These are phyloP conservation scores for Carassius gibelio DNA, from an alignment of 2,113 vertebrate genomes.

Conservation along the genomic window DNA sequence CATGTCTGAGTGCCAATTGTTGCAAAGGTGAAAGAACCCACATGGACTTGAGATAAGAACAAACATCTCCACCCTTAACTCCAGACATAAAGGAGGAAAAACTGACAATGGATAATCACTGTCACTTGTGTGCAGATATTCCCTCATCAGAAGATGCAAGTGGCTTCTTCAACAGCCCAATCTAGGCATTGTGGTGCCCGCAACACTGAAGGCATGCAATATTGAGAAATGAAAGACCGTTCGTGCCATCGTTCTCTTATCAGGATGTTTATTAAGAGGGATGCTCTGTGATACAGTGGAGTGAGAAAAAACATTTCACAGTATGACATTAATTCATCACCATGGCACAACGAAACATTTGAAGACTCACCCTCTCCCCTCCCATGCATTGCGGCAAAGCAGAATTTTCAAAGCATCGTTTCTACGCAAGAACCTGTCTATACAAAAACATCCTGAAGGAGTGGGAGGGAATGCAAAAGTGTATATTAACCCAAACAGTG, in stretches of 20 bases:
- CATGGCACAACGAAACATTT: slow-evolving; percentile 61
- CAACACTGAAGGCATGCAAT: slow-evolving; percentile 29
- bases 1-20: slow-evolving; percentile 75
- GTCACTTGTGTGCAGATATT: slow-evolving; percentile 43
- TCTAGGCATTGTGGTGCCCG: slow-evolving; percentile 27
- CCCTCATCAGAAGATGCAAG: slow-evolving; percentile 46
- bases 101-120: slow-evolving; percentile 58
- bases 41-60: slow-evolving; percentile 59
- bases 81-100: slow-evolving; percentile 24
- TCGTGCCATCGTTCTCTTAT: slow-evolving; percentile 63
- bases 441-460: slow-evolving; percentile 61
- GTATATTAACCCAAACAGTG: no score
- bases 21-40: slow-evolving; percentile 71
- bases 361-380: slow-evolving; percentile 21
- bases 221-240: slow-evolving; percentile 30
- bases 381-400: slow-evolving; percentile 55
- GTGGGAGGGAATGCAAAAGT: slow-evolving; percentile 16
- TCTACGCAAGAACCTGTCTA: slow-evolving; percentile 55
- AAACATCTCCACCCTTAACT: slow-evolving; percentile 54
- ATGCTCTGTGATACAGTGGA: slow-evolving; percentile 69
- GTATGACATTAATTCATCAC: slow-evolving; percentile 62
- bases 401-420: slow-evolving; percentile 26
- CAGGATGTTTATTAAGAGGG: slow-evolving; percentile 74
- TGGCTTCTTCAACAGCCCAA: slow-evolving; percentile 4
- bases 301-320: slow-evolving; percentile 65